Conservation (phyloP, 1,140 invertebrate species). For the Rhizoglyphus robini region DNA sequence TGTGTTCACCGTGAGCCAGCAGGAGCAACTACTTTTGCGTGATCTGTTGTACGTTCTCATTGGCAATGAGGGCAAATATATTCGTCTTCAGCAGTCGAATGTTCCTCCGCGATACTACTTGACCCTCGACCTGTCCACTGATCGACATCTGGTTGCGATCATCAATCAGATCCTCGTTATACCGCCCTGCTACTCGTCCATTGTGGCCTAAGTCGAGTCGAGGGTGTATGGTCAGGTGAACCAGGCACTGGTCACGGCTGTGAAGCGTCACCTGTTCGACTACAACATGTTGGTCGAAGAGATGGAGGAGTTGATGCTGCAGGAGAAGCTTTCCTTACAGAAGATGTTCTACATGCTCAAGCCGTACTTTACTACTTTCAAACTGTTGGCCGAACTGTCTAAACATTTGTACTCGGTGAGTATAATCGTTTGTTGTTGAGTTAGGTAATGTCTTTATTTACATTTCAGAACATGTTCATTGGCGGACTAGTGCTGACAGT, state of each 20-base stretch:
- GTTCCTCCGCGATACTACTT: conserved; percentile 32
- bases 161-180: conserved; percentile 66
- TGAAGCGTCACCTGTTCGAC: conserved; percentile 55
- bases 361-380: conserved; percentile 64
- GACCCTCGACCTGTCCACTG: conserved; percentile 34
- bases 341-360: conserved; percentile 81
- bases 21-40: conserved; percentile 67
- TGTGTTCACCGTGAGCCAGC: conserved; percentile 35
- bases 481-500: conserved; percentile 71
- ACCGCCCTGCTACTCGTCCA: conserved; percentile 69
- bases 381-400: conserved; percentile 59
- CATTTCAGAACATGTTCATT: conserved; percentile 50
- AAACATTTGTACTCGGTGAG: conserved; percentile 16
- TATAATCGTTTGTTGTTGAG: not conserved
- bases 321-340: conserved; percentile 61
- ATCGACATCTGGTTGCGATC: conserved; percentile 34
- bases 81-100: conserved; percentile 31
- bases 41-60: conserved; percentile 55
- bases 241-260: conserved; percentile 69
- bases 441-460: not conserved
- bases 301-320: conserved; percentile 60
- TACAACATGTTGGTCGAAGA: conserved; percentile 60
- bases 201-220: conserved; percentile 65
- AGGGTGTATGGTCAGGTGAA: conserved; percentile 72
- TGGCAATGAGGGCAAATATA: conserved; percentile 38